Percentiles rank a stretch among this genome's conserved stretches.
Evolutionary conservation across 2,888 invertebrate genomes (phyloP).

Genomic region (Julus scandinavius): DNA sequence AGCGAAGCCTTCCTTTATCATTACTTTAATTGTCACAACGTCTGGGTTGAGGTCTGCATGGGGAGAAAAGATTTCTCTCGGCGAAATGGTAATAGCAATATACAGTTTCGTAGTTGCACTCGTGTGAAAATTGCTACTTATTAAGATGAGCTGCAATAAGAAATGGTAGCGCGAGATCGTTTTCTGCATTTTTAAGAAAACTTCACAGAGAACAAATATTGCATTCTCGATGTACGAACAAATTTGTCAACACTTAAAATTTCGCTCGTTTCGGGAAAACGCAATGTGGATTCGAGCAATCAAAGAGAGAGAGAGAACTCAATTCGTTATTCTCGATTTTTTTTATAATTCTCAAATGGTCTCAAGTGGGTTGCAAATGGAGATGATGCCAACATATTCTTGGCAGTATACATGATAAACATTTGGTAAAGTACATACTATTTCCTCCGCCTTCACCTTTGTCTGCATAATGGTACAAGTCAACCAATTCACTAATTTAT

Average conservation of each 20-base stretch:
- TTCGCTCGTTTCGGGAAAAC: slow-evolving; percentile 4
- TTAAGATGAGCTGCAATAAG: slow-evolving; percentile 24
- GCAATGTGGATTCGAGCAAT: not conserved
- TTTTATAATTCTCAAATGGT: not conserved
- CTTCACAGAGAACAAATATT: not conserved
- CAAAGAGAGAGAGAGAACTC: not conserved
- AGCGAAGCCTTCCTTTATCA: not conserved
- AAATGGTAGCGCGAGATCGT: not conserved
- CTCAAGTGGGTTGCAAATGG: not conserved
- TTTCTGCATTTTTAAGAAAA: not conserved
- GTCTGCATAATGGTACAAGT: no score
- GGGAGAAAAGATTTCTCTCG: not conserved
- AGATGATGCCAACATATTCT: not conserved
- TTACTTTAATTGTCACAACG: slow-evolving; percentile 7
- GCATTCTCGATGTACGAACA: not conserved
- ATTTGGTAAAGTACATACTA: no score
- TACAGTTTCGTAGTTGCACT: not conserved
- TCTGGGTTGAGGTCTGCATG: not conserved
- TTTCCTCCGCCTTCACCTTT: no score
- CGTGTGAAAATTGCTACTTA: not conserved
- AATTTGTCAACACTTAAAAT: slow-evolving; percentile 33
- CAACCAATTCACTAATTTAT: no score
- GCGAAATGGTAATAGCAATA: not conserved
- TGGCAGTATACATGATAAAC: not conserved
- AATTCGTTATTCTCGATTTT: not conserved